phyloP scores from a whole-genome alignment of 2,888 invertebrate genomes.

The Latheticus oryzae region DNA sequence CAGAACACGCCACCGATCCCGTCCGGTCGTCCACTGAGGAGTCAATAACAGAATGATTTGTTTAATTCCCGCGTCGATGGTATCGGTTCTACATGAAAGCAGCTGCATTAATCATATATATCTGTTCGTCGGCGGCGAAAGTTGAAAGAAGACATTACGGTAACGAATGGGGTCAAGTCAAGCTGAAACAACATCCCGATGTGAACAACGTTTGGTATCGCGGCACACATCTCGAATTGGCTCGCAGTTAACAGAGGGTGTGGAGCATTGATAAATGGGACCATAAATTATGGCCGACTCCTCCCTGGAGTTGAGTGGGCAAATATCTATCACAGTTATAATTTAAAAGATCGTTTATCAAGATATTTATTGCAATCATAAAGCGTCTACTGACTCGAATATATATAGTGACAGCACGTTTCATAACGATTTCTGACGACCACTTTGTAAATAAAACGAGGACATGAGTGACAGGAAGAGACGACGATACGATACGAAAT shows the following conservation, averaged over 20 bases:
- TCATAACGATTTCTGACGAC: constrained; percentile 54
- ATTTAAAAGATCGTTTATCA: constrained; percentile 67
- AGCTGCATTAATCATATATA: constrained; percentile 57
- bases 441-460: constrained; percentile 47
- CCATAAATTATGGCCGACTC: constrained; percentile 66
- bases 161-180: constrained; percentile 66
- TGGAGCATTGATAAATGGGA: constrained; percentile 67
- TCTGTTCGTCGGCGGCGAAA: constrained; percentile 59
- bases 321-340: constrained; percentile 68
- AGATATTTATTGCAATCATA: constrained; percentile 67
- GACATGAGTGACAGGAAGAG: constrained; percentile 7
- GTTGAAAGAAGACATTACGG: constrained; percentile 66
- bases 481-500: constrained; percentile 19
- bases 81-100: constrained; percentile 53
- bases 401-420: constrained; percentile 57
- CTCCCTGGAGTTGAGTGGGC: constrained; percentile 67
- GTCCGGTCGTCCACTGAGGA: constrained; percentile 41
- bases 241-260: constrained; percentile 68
- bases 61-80: constrained; percentile 54
- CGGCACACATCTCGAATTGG: constrained; percentile 71
- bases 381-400: constrained; percentile 62
- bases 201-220: constrained; percentile 60
- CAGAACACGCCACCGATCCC: constrained; percentile 43
- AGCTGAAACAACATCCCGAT: constrained; percentile 65
- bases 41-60: constrained; percentile 56